Conservation (phyloP, 2,113 vertebrate species). For the Hippocampus barbouri region DNA sequence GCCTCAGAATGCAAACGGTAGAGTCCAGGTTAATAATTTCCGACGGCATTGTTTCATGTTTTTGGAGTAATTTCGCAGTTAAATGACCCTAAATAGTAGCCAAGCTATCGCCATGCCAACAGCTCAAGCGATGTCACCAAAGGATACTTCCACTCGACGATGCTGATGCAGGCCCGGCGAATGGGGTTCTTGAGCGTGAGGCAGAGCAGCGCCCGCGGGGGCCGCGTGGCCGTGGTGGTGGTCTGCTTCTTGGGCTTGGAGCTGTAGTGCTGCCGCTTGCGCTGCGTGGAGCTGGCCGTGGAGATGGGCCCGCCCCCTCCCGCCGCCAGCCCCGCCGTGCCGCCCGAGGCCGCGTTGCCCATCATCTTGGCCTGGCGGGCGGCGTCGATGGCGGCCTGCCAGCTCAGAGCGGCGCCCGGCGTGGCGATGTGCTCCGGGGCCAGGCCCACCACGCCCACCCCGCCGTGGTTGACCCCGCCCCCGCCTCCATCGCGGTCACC, state of each 20-base stretch:
- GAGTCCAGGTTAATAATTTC: no score
- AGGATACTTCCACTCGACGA: slow-evolving; percentile 99
- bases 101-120: not conserved
- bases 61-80: no score
- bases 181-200: slow-evolving; percentile 97
- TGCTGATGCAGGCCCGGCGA: slow-evolving; percentile 95
- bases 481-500: slow-evolving; percentile 59
- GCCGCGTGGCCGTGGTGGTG: slow-evolving; percentile 84
- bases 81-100: no score
- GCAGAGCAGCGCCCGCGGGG: slow-evolving; percentile 92
- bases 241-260: slow-evolving; percentile 96
- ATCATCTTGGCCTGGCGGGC: slow-evolving; percentile 96
- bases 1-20: no score
- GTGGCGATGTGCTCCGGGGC: slow-evolving; percentile 93
- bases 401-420: slow-evolving; percentile 89
- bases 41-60: no score
- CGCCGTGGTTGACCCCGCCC: slow-evolving; percentile 61
- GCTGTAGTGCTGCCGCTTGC: slow-evolving; percentile 90
- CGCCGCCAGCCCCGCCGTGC: slow-evolving; percentile 52
- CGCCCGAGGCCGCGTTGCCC: slow-evolving; percentile 73
- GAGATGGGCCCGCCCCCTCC: slow-evolving; percentile 85
- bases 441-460: slow-evolving; percentile 80
- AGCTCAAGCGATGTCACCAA: slow-evolving; percentile 22
- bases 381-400: slow-evolving; percentile 96
- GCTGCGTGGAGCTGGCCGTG: slow-evolving; percentile 92